A percentile compares a stretch with the other conserved stretches of the same genome.
phyloP scores from a whole-genome alignment of 2,888 invertebrate genomes.

The Lordiphosa fenestrarum region DNA sequence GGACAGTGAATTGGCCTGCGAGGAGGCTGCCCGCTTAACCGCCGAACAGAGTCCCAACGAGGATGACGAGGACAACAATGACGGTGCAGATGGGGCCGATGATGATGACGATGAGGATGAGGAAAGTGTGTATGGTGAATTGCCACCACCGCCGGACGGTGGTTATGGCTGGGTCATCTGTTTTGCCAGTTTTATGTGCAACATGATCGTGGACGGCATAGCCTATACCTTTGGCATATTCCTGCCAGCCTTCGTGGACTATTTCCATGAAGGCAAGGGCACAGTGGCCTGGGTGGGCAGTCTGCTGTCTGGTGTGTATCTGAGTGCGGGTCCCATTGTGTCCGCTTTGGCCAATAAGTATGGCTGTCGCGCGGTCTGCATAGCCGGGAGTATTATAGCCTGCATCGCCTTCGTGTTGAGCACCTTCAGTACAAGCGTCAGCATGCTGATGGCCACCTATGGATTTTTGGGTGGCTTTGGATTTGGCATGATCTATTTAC shows the following conservation, averaged over 20 bases:
- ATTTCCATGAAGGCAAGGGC: conserved; percentile 92
- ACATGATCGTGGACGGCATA: conserved; percentile 98
- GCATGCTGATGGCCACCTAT: conserved; percentile 94
- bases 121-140: conserved; percentile 86
- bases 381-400: conserved; percentile 93
- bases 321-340: conserved; percentile 96
- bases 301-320: conserved; percentile 95
- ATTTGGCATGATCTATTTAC: conserved; percentile 95
- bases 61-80: conserved; percentile 45
- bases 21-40: conserved; percentile 90
- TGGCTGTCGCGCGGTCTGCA: conserved; percentile 96
- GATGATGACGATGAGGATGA: conserved; percentile 83
- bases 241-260: conserved; percentile 88
- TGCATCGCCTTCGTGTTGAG: conserved; percentile 92
- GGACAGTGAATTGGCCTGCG: conserved; percentile 92
- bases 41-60: conserved; percentile 81
- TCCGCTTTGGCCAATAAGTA: conserved; percentile 97
- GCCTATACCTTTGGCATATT: conserved; percentile 99
- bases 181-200: conserved; percentile 97
- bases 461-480: conserved; percentile 96
- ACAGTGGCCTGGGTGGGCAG: conserved; percentile 97
- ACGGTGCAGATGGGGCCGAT: conserved; percentile 60
- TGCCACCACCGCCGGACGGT: conserved; percentile 93
- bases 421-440: conserved; percentile 92
- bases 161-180: conserved; percentile 97